Base-by-base conservation (phyloP, 1,140 invertebrate species). In the Choristoneura fumiferana region DNA sequence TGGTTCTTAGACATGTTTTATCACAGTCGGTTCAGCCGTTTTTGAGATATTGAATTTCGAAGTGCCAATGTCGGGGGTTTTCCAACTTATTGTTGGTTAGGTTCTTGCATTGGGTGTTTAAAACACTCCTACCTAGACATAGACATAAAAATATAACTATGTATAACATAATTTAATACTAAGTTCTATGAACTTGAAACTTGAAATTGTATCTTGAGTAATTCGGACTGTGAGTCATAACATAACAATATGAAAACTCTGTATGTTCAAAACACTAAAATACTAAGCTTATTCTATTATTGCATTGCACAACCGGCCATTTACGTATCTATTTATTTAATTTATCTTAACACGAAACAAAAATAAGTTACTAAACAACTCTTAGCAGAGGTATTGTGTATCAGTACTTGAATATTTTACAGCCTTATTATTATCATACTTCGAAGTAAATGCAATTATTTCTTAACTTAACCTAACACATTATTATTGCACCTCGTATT, bases 261-360 rank as follows among this genome's bases (percentile, higher is more conserved):
- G 34, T 37, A 12, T 37, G 29, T 29, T 38, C 12, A 55, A 34
- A 34, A 35, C 17, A 54, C 34, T 12, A 60, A 12, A 54, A 34
- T 58, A 62, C 53, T 57, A 36, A 65, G 63, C 63, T 63, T 70
- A 72, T 39, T 33, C 73, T 85, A 85, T 73, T 76, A 81, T 84
- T 84, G 81, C 81, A 87, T 85, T 87, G 84, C 84, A 87, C 84
- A 59, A 71, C 82, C 82, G 81, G 82, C 81, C 82, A 69, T 13
- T 54, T 63, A 34, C 10, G 35, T 55, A 53, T 54, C 45, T 54
- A 54, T 12, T 14, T 61, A 57, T 22, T 40, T 29, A 56, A 35
- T 53, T 17, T 53, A 38, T 14, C 68, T 73, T 60, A 45, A 54
- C 18, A 57, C n/a, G 55, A 54, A 45, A 40, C 57, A 54, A 52